phyloP scores from a whole-genome alignment of 1,140 invertebrate genomes.

The Xylocopa sonorina region DNA sequence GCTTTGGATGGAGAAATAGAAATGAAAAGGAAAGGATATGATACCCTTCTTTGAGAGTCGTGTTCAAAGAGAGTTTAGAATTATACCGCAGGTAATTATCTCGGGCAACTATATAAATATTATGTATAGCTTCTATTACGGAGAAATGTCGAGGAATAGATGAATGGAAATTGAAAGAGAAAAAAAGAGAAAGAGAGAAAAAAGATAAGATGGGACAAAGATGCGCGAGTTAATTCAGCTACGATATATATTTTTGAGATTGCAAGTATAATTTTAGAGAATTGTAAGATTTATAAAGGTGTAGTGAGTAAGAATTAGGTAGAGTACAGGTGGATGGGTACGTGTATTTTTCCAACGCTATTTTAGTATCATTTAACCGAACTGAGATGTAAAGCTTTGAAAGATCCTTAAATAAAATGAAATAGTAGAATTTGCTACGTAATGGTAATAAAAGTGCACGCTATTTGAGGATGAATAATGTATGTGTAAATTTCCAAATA shows the following conservation, averaged over 20 bases:
- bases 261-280: constrained; percentile 79
- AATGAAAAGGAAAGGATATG: constrained; percentile 8
- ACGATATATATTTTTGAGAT: constrained; percentile 82
- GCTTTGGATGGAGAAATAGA: constrained; percentile 12
- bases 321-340: constrained; percentile 70
- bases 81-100: constrained; percentile 43
- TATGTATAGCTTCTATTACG: constrained; percentile 4
- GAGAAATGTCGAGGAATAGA: constrained; percentile 22
- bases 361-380: constrained; percentile 43
- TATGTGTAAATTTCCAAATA: constrained; percentile 2
- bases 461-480: neutral
- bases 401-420: neutral
- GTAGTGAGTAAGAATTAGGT: constrained; percentile 70
- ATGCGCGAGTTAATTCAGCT: constrained; percentile 70
- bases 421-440: constrained; percentile 14
- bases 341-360: constrained; percentile 46
- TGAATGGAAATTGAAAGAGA: constrained; percentile 19
- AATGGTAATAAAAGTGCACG: constrained; percentile 4
- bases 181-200: constrained; percentile 42
- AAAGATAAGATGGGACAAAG: constrained; percentile 44
- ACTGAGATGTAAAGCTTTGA: constrained; percentile 33
- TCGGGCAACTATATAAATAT: constrained; percentile 41
- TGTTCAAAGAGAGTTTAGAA: constrained; percentile 48
- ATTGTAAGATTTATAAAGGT: constrained; percentile 80
- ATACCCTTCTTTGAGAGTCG: constrained; percentile 43